Percentiles rank a stretch among this genome's conserved stretches.
phyloP scores from a whole-genome alignment of 2,113 vertebrate species.

The Campylorhamphus procurvoides region DNA sequence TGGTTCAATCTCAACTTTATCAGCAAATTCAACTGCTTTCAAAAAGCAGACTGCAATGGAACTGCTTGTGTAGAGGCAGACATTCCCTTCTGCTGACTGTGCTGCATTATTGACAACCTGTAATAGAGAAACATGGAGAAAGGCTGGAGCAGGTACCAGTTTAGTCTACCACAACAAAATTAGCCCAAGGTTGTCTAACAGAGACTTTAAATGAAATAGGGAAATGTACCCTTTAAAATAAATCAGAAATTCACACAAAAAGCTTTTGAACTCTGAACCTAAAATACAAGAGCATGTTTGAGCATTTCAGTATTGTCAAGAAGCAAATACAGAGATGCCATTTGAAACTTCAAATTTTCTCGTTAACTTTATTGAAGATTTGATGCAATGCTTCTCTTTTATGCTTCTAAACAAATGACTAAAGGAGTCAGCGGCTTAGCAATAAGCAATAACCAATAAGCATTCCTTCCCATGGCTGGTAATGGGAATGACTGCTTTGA shows the following conservation, averaged over 20 bases:
- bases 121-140: background rate
- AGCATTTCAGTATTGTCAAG: background rate
- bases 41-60: background rate
- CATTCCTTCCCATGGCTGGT: background rate
- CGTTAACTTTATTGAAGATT: background rate
- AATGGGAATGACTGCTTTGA: background rate
- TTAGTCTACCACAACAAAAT: background rate
- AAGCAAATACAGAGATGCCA: background rate
- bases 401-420: background rate
- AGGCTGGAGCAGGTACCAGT: background rate
- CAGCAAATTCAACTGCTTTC: background rate
- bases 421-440: background rate
- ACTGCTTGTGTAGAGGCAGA: no score
- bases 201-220: background rate
- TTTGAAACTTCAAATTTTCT: background rate
- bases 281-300: background rate
- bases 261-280: background rate
- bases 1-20: background rate
- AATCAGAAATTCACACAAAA: background rate
- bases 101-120: background rate
- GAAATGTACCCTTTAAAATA: background rate
- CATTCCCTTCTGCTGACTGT: background rate
- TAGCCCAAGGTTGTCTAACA: background rate
- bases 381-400: background rate
- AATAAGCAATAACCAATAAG: background rate